A percentile compares a stretch with the other conserved stretches of the same genome.
These are phyloP conservation scores for Lucilia sericata DNA, from an alignment of 1,140 invertebrate species.

Conservation along the genomic window DNA sequence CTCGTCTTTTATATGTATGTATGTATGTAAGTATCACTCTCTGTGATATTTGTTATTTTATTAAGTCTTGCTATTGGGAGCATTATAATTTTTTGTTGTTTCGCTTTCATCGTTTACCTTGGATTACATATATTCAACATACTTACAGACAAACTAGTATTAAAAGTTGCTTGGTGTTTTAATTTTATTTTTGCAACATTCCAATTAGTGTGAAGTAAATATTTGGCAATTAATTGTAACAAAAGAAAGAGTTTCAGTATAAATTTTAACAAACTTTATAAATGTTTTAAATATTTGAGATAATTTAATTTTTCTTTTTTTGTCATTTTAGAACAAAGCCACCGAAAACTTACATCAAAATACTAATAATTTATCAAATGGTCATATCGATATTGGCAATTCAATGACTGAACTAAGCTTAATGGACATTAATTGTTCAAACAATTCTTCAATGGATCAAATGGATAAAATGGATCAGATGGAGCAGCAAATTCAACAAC, in stretches of 20 bases:
- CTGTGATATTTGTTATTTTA: too few relatives aligned
- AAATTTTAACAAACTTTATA: too few relatives aligned
- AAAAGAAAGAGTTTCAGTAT: not conserved
- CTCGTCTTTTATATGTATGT: too few relatives aligned
- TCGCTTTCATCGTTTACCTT: not conserved
- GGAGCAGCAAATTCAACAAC: slow-evolving; percentile 9
- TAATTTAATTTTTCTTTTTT: not conserved
- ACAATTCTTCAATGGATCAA: slow-evolving; percentile 32
- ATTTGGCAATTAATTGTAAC: not conserved
- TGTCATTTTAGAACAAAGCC: slow-evolving; percentile 27
- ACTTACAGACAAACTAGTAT: too few relatives aligned
- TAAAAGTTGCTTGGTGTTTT: not conserved
- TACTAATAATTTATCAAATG: slow-evolving; percentile 15
- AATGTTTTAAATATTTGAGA: not conserved
- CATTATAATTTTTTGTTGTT: not conserved
- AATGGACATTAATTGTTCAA: slow-evolving; percentile 32
- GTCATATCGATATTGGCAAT: slow-evolving; percentile 18
- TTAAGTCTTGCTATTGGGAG: not conserved
- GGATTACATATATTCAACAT: not conserved
- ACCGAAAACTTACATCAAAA: slow-evolving; percentile 12
- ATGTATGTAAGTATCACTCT: too few relatives aligned
- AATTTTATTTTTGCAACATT: slow-evolving; percentile 6
- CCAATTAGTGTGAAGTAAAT: not conserved
- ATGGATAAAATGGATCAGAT: slow-evolving; percentile 35
- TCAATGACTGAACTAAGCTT: slow-evolving; percentile 30